Conservation (phyloP, 2,113 vertebrate species). For the Rallus limicola region DNA sequence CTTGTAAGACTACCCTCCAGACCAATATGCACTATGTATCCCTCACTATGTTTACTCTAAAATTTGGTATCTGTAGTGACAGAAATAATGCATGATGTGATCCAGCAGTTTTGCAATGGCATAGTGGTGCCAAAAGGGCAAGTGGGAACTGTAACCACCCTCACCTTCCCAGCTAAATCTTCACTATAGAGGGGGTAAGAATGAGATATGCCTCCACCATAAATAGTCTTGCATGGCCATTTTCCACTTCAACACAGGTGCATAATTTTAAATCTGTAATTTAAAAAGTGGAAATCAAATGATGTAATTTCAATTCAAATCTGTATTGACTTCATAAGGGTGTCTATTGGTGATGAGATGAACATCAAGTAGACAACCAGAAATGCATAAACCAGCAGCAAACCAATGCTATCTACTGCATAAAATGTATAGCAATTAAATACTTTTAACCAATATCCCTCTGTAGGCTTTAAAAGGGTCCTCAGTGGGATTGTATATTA, state of each 20-base stretch:
- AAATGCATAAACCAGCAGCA: not conserved
- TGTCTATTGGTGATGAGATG: not conserved
- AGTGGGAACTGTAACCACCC: not conserved
- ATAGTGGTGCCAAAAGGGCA: not conserved
- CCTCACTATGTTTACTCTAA: not conserved
- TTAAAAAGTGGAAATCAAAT: not conserved
- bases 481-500: not conserved
- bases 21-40: not conserved
- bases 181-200: not conserved
- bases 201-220: not conserved
- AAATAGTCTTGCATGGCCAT: not conserved
- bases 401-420: not conserved
- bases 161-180: not conserved
- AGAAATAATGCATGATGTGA: not conserved
- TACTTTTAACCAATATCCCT: not conserved
- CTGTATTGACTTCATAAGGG: not conserved
- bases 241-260: not conserved
- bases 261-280: not conserved
- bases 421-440: not conserved
- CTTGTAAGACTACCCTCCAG: no score
- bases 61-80: not conserved
- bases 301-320: not conserved
- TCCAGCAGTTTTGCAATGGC: not conserved
- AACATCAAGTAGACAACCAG: not conserved
- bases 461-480: not conserved